Base-by-base conservation (phyloP, 92 coral and sea anemone species). In the Zoanthus gigantus region DNA sequence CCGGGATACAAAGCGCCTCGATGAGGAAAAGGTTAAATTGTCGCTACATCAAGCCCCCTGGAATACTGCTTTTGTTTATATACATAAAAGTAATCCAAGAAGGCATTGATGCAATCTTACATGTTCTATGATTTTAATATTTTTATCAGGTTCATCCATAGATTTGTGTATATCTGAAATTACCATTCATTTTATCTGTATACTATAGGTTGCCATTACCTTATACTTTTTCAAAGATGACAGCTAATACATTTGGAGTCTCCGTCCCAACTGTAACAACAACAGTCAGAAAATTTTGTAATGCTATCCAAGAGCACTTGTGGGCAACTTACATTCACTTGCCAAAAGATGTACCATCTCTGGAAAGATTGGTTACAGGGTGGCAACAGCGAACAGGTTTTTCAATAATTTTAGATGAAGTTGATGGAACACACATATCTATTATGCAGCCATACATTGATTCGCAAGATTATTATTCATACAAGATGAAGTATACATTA, bases 341-440 rank as follows among this genome's bases (percentile, higher is more conserved):
- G 57, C 90, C 85, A 76, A 46, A 76, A 31, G 90, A 67, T 63
- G 78, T 29, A 17, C 76, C 50, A 10, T 30, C 68, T 5, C 63
- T 89, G 54, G n/a, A 56, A 23, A 66, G 76, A 37, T 15, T 79
- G n/a, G 34, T 76, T 56, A 76, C 57, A 71, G 58, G 86, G 29
- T 84, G 66, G 88, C 82, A 84, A 46, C 86, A 90, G 28, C 42
- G 60, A 52, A 72, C 77, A 65, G 94, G 94, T 14, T 88, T 92
- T 69, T 90, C 94, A 7, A 83, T 66, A 75, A 84, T 76, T 48
- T 61, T 88, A 57, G 94, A 90, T 75, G 67, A 82, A 44, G 94
- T 88, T 32, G 92, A 91, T 88, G 94, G 94, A 16, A 85, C 92
- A 4, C 92, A 91, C 53, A 91, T 92, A 48, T 88, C 90, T 28